Percentiles rank a stretch among this genome's conserved stretches.
phyloP scores from a whole-genome alignment of 2,797 vertebrate species.

The Lepilemur septentrionalis region DNA sequence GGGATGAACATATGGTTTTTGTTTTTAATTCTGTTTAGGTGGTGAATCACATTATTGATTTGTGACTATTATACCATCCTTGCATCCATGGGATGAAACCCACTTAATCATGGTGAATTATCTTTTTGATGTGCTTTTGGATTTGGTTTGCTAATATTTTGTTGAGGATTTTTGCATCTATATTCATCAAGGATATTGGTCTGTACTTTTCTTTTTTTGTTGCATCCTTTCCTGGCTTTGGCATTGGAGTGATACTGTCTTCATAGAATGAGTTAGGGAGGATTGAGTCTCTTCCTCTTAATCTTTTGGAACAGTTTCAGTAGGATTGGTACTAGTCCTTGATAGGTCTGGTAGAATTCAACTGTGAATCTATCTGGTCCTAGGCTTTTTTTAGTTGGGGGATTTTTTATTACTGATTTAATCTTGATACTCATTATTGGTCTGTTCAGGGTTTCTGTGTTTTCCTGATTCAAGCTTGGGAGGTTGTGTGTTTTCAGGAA shows the following conservation, averaged over 20 bases:
- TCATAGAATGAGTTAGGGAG: neutral
- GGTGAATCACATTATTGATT: neutral
- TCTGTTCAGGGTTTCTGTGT: neutral
- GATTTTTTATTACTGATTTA: neutral
- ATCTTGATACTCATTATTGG: neutral
- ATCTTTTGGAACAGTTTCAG: neutral
- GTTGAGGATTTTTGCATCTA: neutral
- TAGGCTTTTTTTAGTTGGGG: neutral
- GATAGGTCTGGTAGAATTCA: neutral
- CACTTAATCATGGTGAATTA: neutral
- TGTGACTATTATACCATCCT: neutral
- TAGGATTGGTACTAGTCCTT: neutral
- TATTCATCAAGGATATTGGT: neutral
- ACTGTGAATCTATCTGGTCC: neutral
- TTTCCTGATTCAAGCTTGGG: neutral
- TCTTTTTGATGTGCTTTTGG: neutral
- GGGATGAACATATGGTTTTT: neutral
- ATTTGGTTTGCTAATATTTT: neutral
- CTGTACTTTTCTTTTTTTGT: neutral
- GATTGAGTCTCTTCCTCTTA: neutral
- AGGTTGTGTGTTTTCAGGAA: too few species aligned
- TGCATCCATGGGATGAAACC: neutral
- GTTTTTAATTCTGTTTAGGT: neutral
- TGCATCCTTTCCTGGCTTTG: neutral
- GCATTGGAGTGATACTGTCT: neutral